Evolutionary conservation across 2,888 invertebrate genomes (phyloP).

Genomic region (Timema podura): DNA sequence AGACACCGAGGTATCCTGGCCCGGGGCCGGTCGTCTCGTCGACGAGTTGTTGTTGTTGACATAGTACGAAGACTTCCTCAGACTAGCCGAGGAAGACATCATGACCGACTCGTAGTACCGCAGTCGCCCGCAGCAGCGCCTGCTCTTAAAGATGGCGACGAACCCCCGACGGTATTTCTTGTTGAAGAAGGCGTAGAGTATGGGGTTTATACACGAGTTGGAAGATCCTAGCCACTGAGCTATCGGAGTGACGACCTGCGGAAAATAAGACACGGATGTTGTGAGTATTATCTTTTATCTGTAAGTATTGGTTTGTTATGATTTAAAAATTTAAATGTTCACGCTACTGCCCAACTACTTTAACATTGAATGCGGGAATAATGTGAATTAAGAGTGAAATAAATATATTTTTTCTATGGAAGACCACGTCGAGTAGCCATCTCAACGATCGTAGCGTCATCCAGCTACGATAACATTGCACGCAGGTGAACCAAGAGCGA

Average conservation of each 20-base stretch:
- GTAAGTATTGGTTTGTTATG: no score
- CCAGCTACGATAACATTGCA: no score
- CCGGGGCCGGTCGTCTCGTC: conserved; percentile 46
- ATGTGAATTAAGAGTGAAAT: no score
- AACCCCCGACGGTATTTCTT: conserved; percentile 90
- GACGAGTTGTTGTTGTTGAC: conserved; percentile 67
- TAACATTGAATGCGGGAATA: no score
- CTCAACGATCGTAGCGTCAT: no score
- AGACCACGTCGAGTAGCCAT: no score
- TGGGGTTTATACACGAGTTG: conserved; percentile 93
- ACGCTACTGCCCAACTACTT: no score
- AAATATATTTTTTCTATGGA: no score
- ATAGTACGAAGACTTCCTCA: conserved; percentile 77
- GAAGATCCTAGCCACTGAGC: conserved; percentile 92
- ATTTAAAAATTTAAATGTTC: no score
- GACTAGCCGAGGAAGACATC: conserved; percentile 76
- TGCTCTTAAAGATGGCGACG: conserved; percentile 78
- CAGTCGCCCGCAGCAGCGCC: conserved; percentile 78
- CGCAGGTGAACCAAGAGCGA: no score
- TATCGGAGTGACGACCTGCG: conserved; percentile 77
- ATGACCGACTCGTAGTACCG: conserved; percentile 85
- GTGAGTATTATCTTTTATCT: no score
- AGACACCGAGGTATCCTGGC: conserved; percentile 52
- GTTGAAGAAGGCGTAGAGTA: conserved; percentile 92
- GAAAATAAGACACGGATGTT: no score